Conservation (phyloP, 1,140 invertebrate species). For the Calycopis cecrops region DNA sequence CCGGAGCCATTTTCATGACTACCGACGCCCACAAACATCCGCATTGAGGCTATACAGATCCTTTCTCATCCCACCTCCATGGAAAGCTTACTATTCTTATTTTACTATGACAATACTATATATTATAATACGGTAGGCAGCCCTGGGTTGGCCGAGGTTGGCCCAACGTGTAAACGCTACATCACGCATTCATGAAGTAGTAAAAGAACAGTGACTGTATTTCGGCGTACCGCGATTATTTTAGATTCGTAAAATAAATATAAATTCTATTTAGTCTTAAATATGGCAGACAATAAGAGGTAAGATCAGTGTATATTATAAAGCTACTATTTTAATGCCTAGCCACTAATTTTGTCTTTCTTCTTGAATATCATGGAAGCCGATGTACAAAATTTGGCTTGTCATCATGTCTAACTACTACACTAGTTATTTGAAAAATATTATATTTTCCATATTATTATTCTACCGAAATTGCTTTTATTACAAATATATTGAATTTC, state of each 20-base stretch:
- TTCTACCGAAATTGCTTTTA: not conserved
- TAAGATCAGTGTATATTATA: slow-evolving; percentile 40
- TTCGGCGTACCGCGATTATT: slow-evolving; percentile 57
- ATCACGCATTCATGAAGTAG: slow-evolving; percentile 60
- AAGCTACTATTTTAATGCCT: not conserved
- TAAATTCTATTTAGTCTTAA: slow-evolving; percentile 27
- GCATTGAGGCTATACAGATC: too few relatives aligned
- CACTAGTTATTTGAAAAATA: slow-evolving; percentile 23
- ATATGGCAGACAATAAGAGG: slow-evolving; percentile 77
- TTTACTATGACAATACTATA: too few relatives aligned
- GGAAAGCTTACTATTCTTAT: too few relatives aligned
- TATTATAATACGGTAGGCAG: too few relatives aligned
- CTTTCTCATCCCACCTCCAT: too few relatives aligned
- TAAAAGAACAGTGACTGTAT: slow-evolving; percentile 51
- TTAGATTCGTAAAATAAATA: slow-evolving; percentile 21
- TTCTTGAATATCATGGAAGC: slow-evolving; percentile 30
- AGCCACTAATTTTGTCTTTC: slow-evolving; percentile 19
- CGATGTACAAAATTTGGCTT: slow-evolving; percentile 69
- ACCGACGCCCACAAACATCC: too few relatives aligned
- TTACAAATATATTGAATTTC: not conserved
- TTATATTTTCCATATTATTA: slow-evolving; percentile 9
- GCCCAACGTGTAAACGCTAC: too few relatives aligned
- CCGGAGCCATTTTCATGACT: too few relatives aligned
- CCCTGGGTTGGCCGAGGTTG: too few relatives aligned
- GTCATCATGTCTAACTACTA: slow-evolving; percentile 71